A percentile compares a stretch with the other conserved stretches of the same genome.
These are phyloP conservation scores for Suillia variegata DNA, from an alignment of 2,888 invertebrate genomes.

Conservation along the genomic window DNA sequence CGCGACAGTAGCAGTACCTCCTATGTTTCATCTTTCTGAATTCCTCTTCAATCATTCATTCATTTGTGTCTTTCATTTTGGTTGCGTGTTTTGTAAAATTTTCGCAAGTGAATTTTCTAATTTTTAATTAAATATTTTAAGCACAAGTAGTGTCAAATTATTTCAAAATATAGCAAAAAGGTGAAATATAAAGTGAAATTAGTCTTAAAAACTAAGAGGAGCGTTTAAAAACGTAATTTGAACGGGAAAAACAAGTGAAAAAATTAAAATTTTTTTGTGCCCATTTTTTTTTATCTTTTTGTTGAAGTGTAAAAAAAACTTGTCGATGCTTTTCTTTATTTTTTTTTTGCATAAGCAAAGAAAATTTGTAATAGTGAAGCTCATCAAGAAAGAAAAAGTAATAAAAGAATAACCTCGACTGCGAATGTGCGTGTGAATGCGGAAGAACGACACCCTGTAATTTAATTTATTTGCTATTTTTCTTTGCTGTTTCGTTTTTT, in stretches of 20 bases:
- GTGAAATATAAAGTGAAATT: conserved; percentile 21
- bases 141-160: conserved; percentile 27
- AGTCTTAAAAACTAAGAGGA: conserved; percentile 1
- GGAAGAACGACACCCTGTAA: conserved; percentile 4
- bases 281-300: conserved; percentile 17
- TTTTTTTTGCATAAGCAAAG: not conserved
- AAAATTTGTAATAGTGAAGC: conserved; percentile 16
- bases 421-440: conserved; percentile 4
- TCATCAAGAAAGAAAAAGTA: conserved; percentile 15
- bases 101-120: conserved; percentile 27
- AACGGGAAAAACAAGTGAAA: conserved; percentile 5
- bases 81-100: conserved; percentile 32
- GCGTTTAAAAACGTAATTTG: not conserved
- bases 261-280: not conserved
- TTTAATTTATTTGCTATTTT: conserved; percentile 5
- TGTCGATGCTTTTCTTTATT: not conserved
- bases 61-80: conserved; percentile 23
- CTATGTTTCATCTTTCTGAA: no score
- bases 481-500: not conserved
- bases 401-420: conserved; percentile 8
- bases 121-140: conserved; percentile 20
- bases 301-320: conserved; percentile 13
- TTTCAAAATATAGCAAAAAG: conserved; percentile 25
- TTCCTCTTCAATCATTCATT: no score
- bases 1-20: no score